Evolutionary conservation across 1,140 invertebrate genomes (phyloP).

Genomic region (Leptinotarsa undecemlineata): DNA sequence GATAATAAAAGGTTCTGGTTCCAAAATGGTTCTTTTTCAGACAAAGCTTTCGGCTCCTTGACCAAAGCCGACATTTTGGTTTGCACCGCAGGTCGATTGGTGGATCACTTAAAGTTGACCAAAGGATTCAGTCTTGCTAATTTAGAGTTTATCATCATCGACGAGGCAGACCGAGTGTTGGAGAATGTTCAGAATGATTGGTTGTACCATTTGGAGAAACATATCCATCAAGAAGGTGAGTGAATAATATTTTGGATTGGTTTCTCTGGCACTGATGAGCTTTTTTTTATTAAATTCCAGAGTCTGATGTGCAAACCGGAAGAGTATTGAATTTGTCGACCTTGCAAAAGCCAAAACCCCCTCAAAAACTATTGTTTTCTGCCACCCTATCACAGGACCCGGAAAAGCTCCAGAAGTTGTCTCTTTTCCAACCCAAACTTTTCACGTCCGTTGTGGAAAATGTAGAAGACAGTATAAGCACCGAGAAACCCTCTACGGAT

Average conservation of each 20-base stretch:
- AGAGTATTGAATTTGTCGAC: conserved; percentile 55
- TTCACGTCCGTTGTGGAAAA: conserved; percentile 74
- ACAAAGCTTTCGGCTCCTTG: conserved; percentile 48
- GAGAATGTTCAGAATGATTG: conserved; percentile 90
- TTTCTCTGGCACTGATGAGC: not conserved
- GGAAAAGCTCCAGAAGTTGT: conserved; percentile 85
- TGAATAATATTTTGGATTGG: not conserved
- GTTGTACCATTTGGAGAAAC: conserved; percentile 73
- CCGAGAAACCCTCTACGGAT: conserved; percentile 50
- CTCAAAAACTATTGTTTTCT: conserved; percentile 94
- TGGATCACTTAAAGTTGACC: conserved; percentile 89
- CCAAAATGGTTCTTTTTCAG: conserved; percentile 27
- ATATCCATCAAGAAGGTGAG: conserved; percentile 54
- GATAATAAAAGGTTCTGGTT: too few relatives aligned
- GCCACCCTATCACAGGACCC: conserved; percentile 96
- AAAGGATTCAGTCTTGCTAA: conserved; percentile 80
- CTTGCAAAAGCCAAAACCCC: conserved; percentile 59
- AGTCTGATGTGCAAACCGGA: not conserved
- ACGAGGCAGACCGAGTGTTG: conserved; percentile 94
- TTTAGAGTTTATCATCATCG: conserved; percentile 87
- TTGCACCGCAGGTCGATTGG: conserved; percentile 88
- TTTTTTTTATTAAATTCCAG: conserved; percentile 12
- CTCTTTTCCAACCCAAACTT: conserved; percentile 88
- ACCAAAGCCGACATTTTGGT: conserved; percentile 86
- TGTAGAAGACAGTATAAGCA: conserved; percentile 51